These are phyloP conservation scores for Drosophila bipectinata DNA, from an alignment of 1,140 invertebrate genomes.

Conservation along the genomic window DNA sequence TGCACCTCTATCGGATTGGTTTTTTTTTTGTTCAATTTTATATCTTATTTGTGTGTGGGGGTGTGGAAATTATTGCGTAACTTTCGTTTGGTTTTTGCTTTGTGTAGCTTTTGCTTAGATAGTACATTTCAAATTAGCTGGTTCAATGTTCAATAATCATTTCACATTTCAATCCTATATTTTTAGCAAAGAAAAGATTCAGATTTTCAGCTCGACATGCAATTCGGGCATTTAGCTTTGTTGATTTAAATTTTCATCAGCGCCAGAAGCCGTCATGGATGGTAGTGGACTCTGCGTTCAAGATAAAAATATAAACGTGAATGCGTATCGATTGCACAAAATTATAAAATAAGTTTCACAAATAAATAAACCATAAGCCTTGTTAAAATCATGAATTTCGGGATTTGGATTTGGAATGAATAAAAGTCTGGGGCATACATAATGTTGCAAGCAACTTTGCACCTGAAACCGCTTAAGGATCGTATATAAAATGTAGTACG, in stretches of 20 bases:
- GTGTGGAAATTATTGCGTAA: constrained; percentile 69
- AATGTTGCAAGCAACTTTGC: constrained; percentile 32
- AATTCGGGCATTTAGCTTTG: constrained; percentile 80
- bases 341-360: constrained; percentile 42
- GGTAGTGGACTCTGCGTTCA: constrained; percentile 84
- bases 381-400: constrained; percentile 35
- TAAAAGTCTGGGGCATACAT: constrained; percentile 4
- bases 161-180: constrained; percentile 32
- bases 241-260: constrained; percentile 84
- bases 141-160: constrained; percentile 52
- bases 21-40: not conserved
- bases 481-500: constrained; percentile 13
- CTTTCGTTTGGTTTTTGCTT: constrained; percentile 34
- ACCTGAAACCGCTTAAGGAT: constrained; percentile 34
- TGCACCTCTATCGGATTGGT: constrained; percentile 45
- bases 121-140: constrained; percentile 58
- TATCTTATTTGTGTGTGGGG: constrained; percentile 40
- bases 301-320: constrained; percentile 75
- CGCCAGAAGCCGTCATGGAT: constrained; percentile 84
- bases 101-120: constrained; percentile 63
- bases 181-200: constrained; percentile 45
- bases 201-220: constrained; percentile 64
- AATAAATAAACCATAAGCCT: constrained; percentile 45
- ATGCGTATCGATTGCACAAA: constrained; percentile 66
- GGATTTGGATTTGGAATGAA: constrained; percentile 4